Base-by-base conservation (phyloP, 2,888 invertebrate species). In the Nemotelus nigrinus region DNA sequence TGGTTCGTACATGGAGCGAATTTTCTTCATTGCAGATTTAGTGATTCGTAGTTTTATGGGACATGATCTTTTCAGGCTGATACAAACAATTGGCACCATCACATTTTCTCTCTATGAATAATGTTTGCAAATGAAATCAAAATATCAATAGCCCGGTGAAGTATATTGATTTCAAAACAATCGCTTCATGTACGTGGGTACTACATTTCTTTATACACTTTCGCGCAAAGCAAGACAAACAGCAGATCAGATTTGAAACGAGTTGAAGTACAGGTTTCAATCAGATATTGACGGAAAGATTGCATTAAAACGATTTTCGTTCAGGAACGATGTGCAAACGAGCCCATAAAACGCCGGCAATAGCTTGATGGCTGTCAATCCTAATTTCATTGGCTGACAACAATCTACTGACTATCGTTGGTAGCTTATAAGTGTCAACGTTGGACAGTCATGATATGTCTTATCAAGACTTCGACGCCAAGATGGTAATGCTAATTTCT, bases 401-500 rank as follows among this genome's bases (percentile, higher is more conserved):
- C 74, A 63, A 74, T 60, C 74, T 74, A 63, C 60, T 63, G 74
- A 8, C 25, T 63, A 63, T 63, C 60, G 74, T 72, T 58, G 41
- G 70, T 44, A 72, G 48, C 48, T 41, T 48, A 44, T 10, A 65
- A 45, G 45, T 65, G 10, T 39, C 70, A 70, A 47, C 47, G 44
- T 60, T 74, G n/a, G 60, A 48, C 10, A 55, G 70, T 43, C 43
- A 10, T 3, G 41, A 39, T 43, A 53, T 10, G 55, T 7, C 65
- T 45, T 65, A 47, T n/a, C 8, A 8, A 45, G n/a, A 3, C 47
- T 58, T 72, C 60, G 48, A 57, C 58, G 44, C 71, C 10, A 72
- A 71, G 71, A 72, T 44, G 48, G 63, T 63, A 50, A 74, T 74
- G 74, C 74, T 74, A 74, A 74, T 74, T 74, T 74, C 74, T 74